Evolutionary conservation across 2,113 vertebrate species (phyloP).

Genomic region (Cochlearius cochlearius): DNA sequence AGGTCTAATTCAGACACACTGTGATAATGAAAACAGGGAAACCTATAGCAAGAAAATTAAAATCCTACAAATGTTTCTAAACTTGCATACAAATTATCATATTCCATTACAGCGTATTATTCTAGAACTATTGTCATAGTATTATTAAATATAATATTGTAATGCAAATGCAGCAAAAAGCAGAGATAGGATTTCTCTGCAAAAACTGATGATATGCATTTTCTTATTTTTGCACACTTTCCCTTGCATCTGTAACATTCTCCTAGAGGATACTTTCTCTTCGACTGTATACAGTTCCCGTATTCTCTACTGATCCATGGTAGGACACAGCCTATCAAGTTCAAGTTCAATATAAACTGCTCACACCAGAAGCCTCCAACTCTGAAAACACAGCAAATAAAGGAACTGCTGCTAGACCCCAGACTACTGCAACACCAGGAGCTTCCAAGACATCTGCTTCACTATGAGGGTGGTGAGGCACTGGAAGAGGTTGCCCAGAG

Average conservation of each 20-base stretch:
- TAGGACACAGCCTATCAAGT: background rate
- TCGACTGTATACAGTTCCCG: background rate
- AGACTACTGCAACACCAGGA: background rate
- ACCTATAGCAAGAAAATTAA: slow-evolving; percentile 17
- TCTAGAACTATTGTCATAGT: background rate
- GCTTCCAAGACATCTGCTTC: background rate
- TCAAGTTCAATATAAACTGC: background rate
- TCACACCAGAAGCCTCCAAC: background rate
- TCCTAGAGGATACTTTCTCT: background rate
- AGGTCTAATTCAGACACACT: background rate
- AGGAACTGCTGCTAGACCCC: background rate
- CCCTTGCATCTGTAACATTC: background rate
- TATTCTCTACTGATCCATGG: background rate
- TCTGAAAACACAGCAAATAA: background rate
- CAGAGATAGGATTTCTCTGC: background rate
- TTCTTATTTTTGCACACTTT: background rate
- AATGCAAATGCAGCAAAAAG: slow-evolving; percentile 39
- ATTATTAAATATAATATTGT: slow-evolving; percentile 25
- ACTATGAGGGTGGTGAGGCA: no score
- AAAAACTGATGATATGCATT: background rate
- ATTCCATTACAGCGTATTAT: slow-evolving; percentile 21
- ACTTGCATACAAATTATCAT: slow-evolving; percentile 22
- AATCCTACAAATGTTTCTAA: slow-evolving; percentile 28
- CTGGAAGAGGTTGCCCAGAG: background rate
- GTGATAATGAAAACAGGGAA: slow-evolving; percentile 16